Percentiles rank a stretch among this genome's conserved stretches.
phyloP scores from a whole-genome alignment of 2,113 vertebrate species.

The Clarias gariepinus region DNA sequence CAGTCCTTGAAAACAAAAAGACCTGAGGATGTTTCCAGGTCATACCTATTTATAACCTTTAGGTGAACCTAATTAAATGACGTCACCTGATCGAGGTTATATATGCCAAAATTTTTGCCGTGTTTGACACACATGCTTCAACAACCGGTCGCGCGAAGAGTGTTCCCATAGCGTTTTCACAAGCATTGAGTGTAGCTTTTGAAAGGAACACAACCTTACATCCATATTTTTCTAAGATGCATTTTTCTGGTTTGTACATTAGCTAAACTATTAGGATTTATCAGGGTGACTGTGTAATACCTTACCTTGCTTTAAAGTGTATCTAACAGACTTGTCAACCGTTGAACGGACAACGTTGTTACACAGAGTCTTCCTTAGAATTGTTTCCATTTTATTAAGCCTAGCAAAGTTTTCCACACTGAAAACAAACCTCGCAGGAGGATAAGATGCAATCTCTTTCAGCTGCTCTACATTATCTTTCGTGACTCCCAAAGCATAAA shows the following conservation, averaged over 20 bases:
- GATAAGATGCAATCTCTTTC: slow-evolving; percentile 73
- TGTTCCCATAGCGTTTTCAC: too few species aligned
- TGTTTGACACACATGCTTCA: too few species aligned
- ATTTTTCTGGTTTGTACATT: too few species aligned
- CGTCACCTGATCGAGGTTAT: too few species aligned
- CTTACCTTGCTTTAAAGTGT: slow-evolving; percentile 73
- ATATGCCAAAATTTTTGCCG: too few species aligned
- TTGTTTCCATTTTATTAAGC: slow-evolving; percentile 64
- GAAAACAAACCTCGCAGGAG: slow-evolving; percentile 67
- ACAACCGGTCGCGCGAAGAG: too few species aligned
- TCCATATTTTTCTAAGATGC: not conserved
- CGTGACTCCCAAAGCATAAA: slow-evolving; percentile 76
- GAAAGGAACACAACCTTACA: not conserved
- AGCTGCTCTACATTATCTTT: slow-evolving; percentile 61
- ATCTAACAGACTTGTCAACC: slow-evolving; percentile 24
- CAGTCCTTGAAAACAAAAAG: too few species aligned
- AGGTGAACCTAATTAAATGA: too few species aligned
- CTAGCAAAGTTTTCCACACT: slow-evolving; percentile 70
- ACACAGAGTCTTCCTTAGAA: slow-evolving; percentile 74
- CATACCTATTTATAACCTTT: too few species aligned
- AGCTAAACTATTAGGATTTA: not conserved
- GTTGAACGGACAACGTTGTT: slow-evolving; percentile 59
- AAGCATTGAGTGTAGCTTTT: too few species aligned
- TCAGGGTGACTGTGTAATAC: not conserved
- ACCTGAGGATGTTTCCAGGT: too few species aligned